Evolutionary conservation across 2,888 invertebrate genomes (phyloP).

Genomic region (Chaitophorus viminalis): DNA sequence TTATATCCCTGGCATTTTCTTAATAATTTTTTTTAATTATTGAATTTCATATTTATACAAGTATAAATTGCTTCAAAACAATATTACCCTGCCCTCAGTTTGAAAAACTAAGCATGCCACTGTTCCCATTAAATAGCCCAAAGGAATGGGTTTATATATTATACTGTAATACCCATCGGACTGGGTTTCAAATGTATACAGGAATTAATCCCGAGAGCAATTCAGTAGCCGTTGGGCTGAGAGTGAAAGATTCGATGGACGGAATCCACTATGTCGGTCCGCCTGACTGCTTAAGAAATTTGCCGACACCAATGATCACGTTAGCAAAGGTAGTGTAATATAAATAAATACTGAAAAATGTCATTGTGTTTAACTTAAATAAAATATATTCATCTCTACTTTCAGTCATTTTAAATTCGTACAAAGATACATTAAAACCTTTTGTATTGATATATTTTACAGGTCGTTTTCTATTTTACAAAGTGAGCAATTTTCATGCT

Average conservation of each 20-base stretch:
- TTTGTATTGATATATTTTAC: background rate
- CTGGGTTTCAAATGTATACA: conserved; percentile 64
- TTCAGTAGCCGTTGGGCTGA: conserved; percentile 71
- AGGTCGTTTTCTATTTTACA: background rate
- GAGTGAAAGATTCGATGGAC: conserved; percentile 70
- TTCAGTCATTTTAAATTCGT: background rate
- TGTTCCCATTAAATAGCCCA: conserved; percentile 22
- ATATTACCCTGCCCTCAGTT: background rate
- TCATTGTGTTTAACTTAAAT: background rate
- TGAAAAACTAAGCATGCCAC: background rate
- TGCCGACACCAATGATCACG: conserved; percentile 67
- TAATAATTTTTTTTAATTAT: background rate
- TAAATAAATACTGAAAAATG: conserved; percentile 19
- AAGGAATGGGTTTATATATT: conserved; percentile 54
- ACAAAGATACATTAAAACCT: background rate
- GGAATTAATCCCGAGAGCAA: conserved; percentile 67
- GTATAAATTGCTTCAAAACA: background rate
- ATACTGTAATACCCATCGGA: conserved; percentile 56
- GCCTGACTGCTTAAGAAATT: conserved; percentile 66
- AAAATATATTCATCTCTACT: background rate
- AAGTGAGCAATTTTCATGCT: background rate
- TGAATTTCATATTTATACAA: background rate
- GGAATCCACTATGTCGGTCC: conserved; percentile 69
- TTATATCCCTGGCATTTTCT: background rate
- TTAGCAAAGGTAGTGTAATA: conserved; percentile 66